Evolutionary conservation across 1,140 invertebrate genomes (phyloP), one percentile per base, ranked within the genome.

Genomic region (Eurosta solidaginis): DNA sequence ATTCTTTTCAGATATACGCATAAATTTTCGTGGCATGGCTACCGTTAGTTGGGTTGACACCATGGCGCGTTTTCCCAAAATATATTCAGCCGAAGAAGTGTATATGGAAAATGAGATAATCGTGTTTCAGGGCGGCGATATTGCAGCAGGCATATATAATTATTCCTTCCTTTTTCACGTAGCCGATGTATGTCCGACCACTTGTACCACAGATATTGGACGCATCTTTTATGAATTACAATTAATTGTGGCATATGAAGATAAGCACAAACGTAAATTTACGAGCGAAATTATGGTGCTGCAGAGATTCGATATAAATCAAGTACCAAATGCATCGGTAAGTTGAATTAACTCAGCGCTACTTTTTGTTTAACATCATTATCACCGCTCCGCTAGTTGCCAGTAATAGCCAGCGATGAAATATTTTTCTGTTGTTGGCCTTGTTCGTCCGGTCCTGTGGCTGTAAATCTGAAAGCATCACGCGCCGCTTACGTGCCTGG

Each of bases 221-320:
- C 89, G 90, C 79, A 88, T 93, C 75, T 85, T 91, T 27, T 93
- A 93, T 82, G 92, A 89, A 78, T 85, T 92, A 6, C 92, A 92
- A 85, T 92, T 82, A 33, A 49, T 63, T 42, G 83, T 94, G 80
- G 92, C 93, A 83, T 90, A 92, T 49, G 91, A 92, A 20, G 93
- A 92, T 92, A 91, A 91, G 49, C 92, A 92, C 80, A 92, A 94
- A 87, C 90, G 93, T 79, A 91, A 92, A 80, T 89, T 89, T 49
- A 93, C 92, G 87, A 89, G 88, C 80, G 90, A 91, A 4, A 93
- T 94, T 81, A 93, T 92, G 25, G 91, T 94, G 17, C 88, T 93
- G 14, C 90, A 90, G 78, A 89, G 91, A 9, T 89, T 93, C 54
- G 92, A 94, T 88, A 90, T 94, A 25, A 94, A 94, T 87, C 86